Evolutionary conservation across 2,797 vertebrate genomes (phyloP).

Genomic region (Bovichtus variegatus): DNA sequence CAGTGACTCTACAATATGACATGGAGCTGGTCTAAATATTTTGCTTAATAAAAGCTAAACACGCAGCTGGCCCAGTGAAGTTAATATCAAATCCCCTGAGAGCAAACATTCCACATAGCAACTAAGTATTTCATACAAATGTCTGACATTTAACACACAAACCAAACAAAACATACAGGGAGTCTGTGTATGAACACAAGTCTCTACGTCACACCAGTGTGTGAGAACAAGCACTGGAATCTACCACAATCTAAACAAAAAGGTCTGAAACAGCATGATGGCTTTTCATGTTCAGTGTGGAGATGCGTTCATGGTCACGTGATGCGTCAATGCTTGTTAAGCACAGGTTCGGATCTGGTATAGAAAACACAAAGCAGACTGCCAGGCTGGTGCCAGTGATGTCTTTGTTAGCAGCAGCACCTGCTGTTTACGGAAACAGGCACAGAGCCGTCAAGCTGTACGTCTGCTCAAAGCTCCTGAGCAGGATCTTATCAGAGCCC

Average conservation of each 20-base stretch:
- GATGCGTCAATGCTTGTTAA: slow-evolving; percentile 39
- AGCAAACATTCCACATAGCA: slow-evolving; percentile 64
- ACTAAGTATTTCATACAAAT: slow-evolving; percentile 64
- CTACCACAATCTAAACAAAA: slow-evolving; percentile 32
- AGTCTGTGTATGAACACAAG: slow-evolving; percentile 33
- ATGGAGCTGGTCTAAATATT: slow-evolving; percentile 39
- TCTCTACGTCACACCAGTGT: slow-evolving; percentile 35
- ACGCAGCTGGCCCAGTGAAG: slow-evolving; percentile 14
- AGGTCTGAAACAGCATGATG: slow-evolving; percentile 1
- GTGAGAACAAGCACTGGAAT: slow-evolving; percentile 52
- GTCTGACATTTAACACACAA: slow-evolving; percentile 59
- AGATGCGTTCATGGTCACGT: slow-evolving; percentile 14
- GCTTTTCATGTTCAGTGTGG: slow-evolving; percentile 24
- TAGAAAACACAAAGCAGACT: slow-evolving; percentile 63
- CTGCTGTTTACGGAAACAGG: slow-evolving; percentile 82
- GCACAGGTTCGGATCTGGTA: slow-evolving; percentile 47
- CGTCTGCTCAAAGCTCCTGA: slow-evolving; percentile 42
- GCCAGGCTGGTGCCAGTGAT: slow-evolving; percentile 37
- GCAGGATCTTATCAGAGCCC: slow-evolving; percentile 74
- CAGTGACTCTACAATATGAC: slow-evolving; percentile 15
- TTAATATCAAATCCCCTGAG: slow-evolving; percentile 41
- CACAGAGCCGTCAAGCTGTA: slow-evolving; percentile 39
- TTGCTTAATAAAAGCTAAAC: slow-evolving; percentile 39
- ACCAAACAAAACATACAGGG: slow-evolving; percentile 48
- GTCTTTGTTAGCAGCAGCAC: slow-evolving; percentile 69